A percentile compares a stretch with the other conserved stretches of the same genome.
phyloP scores from a whole-genome alignment of 2,888 invertebrate species.

The Acanthosepion lycidas region DNA sequence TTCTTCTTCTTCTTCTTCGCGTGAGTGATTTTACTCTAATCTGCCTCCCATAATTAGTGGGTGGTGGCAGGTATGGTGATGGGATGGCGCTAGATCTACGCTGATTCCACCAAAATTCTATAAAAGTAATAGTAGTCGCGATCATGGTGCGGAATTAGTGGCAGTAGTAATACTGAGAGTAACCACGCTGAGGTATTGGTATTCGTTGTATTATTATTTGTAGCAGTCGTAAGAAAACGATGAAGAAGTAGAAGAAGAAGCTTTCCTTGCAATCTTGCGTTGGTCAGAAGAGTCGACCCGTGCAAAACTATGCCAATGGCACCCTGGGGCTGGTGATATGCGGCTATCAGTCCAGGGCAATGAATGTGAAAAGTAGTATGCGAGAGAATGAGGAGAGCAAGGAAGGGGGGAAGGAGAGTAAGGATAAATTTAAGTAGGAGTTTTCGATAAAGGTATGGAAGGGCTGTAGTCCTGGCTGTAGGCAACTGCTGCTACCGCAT shows the following conservation, averaged over 20 bases:
- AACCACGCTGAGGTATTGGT: not conserved
- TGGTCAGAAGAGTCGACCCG: constrained; percentile 13
- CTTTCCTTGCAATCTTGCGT: not conserved
- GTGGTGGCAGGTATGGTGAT: not conserved
- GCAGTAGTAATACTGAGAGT: not conserved
- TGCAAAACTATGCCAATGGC: constrained; percentile 33
- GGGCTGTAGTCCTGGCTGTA: not conserved
- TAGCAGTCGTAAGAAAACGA: not conserved
- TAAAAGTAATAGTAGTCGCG: not conserved
- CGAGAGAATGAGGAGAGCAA: not conserved
- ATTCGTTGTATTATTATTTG: not conserved
- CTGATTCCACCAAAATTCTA: not conserved
- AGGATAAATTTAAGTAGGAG: constrained; percentile 4
- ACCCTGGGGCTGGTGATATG: constrained; percentile 10
- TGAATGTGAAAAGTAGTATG: constrained; percentile 33
- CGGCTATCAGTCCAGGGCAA: constrained; percentile 22
- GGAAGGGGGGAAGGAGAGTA: not conserved
- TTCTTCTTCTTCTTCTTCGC: not conserved
- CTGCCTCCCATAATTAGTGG: constrained; percentile 3
- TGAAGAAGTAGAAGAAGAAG: not conserved
- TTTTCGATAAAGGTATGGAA: constrained; percentile 18
- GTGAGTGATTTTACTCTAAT: not conserved
- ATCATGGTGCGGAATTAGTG: not conserved
- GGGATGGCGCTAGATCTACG: not conserved
- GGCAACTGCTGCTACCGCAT: not conserved